These are phyloP conservation scores for Festucalex cinctus DNA, from an alignment of 2,113 vertebrate genomes.

Conservation along the genomic window DNA sequence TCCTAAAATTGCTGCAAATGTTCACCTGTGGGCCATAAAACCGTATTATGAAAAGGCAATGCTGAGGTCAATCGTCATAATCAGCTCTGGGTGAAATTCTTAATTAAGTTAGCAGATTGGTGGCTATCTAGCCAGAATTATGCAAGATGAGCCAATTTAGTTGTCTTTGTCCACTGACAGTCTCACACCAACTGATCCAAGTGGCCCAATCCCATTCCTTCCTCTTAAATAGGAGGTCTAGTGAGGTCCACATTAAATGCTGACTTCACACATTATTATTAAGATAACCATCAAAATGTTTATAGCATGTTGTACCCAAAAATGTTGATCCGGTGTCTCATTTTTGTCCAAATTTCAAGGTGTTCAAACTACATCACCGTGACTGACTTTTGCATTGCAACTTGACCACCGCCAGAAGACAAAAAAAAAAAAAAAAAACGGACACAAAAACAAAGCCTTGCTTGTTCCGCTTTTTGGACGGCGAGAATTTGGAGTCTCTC, in stretches of 20 bases:
- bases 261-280: neutral
- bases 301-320: neutral
- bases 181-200: no score
- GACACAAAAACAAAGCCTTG: slow-evolving; percentile 66
- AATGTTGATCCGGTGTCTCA: neutral
- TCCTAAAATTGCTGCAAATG: neutral
- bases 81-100: neutral
- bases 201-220: no score
- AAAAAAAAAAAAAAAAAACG: slow-evolving; percentile 53
- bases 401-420: slow-evolving; percentile 1
- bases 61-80: neutral
- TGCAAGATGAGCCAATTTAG: neutral
- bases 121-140: no score
- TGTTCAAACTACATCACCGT: neutral
- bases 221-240: neutral
- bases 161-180: no score
- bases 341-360: neutral
- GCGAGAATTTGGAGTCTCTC: slow-evolving; percentile 76
- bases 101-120: neutral
- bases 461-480: slow-evolving; percentile 73
- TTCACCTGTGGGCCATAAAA: neutral
- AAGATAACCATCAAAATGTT: neutral
- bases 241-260: neutral
- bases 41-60: neutral
- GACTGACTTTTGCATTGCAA: neutral